Evolutionary conservation across 2,113 vertebrate species (phyloP).

Genomic region (Gambusia holbrooki): DNA sequence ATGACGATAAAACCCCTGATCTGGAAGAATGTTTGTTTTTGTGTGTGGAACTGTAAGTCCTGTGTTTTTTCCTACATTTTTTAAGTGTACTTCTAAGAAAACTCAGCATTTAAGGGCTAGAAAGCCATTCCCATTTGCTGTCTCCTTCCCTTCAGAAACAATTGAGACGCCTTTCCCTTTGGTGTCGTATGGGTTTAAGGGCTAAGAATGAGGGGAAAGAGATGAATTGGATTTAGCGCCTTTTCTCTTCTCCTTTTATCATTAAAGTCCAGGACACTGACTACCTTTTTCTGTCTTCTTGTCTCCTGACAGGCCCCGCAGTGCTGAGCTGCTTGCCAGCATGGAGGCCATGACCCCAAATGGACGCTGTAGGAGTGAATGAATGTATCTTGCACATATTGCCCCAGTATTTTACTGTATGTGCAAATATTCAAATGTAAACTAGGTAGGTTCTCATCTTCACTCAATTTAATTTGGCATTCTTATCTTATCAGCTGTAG

Average conservation of each 20-base stretch:
- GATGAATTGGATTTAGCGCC: neutral
- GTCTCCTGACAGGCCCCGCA: slow-evolving; percentile 45
- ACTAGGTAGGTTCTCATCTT: slow-evolving; percentile 1
- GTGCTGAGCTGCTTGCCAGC: slow-evolving; percentile 32
- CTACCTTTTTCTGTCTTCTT: slow-evolving; percentile 19
- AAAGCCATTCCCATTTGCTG: neutral
- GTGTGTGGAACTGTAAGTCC: neutral
- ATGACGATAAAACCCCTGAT: too few relatives aligned
- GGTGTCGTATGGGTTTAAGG: neutral
- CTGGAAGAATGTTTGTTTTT: neutral
- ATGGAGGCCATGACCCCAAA: slow-evolving; percentile 37
- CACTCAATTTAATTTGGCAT: slow-evolving; percentile 5
- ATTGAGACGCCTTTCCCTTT: neutral
- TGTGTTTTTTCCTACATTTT: neutral
- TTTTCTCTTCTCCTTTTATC: neutral
- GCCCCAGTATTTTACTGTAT: slow-evolving; percentile 5
- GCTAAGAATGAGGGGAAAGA: neutral
- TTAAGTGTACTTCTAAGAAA: neutral
- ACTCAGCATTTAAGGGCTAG: neutral
- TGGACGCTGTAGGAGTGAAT: slow-evolving; percentile 60
- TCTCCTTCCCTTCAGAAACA: neutral
- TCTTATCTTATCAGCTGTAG: neutral
- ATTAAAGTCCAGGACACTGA: slow-evolving; percentile 14
- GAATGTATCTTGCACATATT: slow-evolving; percentile 22
- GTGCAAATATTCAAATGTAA: slow-evolving; percentile 3